Conservation (phyloP, 2,888 invertebrate genomes). For the Cremastinae sp. region DNA sequence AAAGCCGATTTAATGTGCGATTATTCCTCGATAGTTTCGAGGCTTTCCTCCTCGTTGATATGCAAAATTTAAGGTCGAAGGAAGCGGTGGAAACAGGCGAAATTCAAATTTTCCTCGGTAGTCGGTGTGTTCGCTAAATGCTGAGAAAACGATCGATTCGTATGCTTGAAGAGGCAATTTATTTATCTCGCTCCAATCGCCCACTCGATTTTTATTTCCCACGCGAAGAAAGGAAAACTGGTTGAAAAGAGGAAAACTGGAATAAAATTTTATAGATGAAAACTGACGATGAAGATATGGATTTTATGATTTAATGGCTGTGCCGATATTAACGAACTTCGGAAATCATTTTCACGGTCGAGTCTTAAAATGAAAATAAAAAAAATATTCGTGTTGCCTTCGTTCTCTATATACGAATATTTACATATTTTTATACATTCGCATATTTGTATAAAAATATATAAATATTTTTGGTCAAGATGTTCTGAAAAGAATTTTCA, state of each 20-base stretch:
- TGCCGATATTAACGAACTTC: conserved; percentile 52
- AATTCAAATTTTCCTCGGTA: conserved; percentile 19
- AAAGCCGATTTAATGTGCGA: conserved; percentile 42
- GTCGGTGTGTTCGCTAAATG: conserved; percentile 13
- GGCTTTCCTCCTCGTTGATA: conserved; percentile 19
- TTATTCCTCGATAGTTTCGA: conserved; percentile 31
- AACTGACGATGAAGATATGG: not conserved
- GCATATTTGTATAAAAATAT: not conserved
- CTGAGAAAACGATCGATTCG: conserved; percentile 56
- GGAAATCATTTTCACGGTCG: conserved; percentile 60
- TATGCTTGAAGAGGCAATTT: conserved; percentile 6
- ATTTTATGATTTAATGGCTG: too few species aligned
- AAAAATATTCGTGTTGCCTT: conserved; percentile 59
- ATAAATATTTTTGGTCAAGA: too few species aligned
- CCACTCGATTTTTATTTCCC: conserved; percentile 37
- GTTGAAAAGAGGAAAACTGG: too few species aligned
- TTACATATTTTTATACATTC: conserved; percentile 22
- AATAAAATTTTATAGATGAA: not conserved
- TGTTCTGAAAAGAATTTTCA: too few species aligned
- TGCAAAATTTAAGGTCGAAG: conserved; percentile 16
- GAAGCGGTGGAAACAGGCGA: conserved; percentile 9
- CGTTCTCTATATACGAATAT: conserved; percentile 49
- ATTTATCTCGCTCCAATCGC: conserved; percentile 40
- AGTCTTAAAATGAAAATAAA: conserved; percentile 2
- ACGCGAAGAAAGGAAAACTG: too few species aligned